phyloP scores from a whole-genome alignment of 1,140 invertebrate genomes.

The Helicorthomorpha holstii region DNA sequence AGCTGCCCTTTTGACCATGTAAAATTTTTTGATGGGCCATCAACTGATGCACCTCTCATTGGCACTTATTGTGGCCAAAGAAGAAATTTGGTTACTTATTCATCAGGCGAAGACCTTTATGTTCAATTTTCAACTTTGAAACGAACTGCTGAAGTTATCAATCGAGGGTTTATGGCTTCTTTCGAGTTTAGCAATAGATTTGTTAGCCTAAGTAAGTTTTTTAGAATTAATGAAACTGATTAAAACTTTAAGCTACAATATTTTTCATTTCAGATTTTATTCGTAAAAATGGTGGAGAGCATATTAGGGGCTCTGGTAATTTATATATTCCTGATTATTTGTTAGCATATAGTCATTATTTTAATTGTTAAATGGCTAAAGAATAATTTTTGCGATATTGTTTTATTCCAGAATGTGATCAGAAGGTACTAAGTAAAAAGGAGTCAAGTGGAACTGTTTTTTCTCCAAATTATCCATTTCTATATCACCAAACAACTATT shows the following conservation, averaged over 20 bases:
- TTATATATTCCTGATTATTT: neutral
- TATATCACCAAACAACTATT: constrained; percentile 82
- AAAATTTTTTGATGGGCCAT: constrained; percentile 84
- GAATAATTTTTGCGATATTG: neutral
- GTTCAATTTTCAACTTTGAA: constrained; percentile 77
- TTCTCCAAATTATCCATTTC: constrained; percentile 88
- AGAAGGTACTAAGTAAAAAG: constrained; percentile 84
- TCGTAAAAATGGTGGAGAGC: constrained; percentile 65
- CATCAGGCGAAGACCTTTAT: constrained; percentile 69
- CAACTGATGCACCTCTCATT: constrained; percentile 69
- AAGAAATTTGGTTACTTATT: constrained; percentile 84
- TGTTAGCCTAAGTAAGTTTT: constrained; percentile 69
- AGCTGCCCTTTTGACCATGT: constrained; percentile 98
- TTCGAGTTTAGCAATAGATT: constrained; percentile 93
- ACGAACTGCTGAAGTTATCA: constrained; percentile 75
- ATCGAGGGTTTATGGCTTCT: constrained; percentile 85
- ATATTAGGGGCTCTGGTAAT: constrained; percentile 61
- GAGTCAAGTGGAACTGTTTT: constrained; percentile 77
- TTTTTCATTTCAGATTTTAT: constrained; percentile 71
- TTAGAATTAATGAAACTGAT: neutral
- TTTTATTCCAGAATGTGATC: constrained; percentile 62
- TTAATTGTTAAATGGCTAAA: neutral
- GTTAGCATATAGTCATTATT: constrained; percentile 4
- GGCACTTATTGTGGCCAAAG: constrained; percentile 97
- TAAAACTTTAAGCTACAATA: neutral